Evolutionary conservation across 2,888 invertebrate species (phyloP), one percentile per base, ranked within the genome.

Genomic region (Thumatha senex): DNA sequence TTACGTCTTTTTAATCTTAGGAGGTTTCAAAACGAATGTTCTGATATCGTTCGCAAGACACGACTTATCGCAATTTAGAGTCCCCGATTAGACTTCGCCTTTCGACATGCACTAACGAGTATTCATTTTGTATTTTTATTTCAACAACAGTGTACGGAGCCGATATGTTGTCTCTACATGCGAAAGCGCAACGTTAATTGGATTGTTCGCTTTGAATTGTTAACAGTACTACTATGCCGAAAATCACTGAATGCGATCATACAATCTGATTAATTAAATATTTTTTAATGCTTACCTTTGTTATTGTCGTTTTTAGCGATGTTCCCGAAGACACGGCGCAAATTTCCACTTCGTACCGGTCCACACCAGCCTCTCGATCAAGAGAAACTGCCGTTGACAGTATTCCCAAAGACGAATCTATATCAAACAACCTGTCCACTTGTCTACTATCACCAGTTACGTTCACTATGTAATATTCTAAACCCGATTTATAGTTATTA

Each of bases 381-480:
- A 97, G 89, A 58, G 95, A 93, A 40, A 94, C 95, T 12, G 97
- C 96, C 12, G 97, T 97, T 40, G 96, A 96, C 66, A 99, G 89
- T 72, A 97, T 96, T 41, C 98, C 98, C 76, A 96, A 92, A 65
- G 96, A 95, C 15, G 96, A 94, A 88, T 98, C 98, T 75, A 99
- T 96, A 78, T 97, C 97, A 83, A 99, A 99, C 72, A 97, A 92
- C 75, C 97, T 94, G 89, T 97, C 97, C 78, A 96, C 96, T 90
- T 96, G 96, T 66, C 92, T 93, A 57, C 95, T 95, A 63, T 88
- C 92, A 79, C 94, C 94, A 72, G 96, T 96, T 84, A 96, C 96
- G 90, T 96, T 96, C 72, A 97, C 97, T 83, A 98, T 96, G 89
- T 97, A 98, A 91, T 97, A 98, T 84, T 97, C 97, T 81, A 98